Evolutionary conservation across 2,797 vertebrate genomes (phyloP), one percentile per base, ranked within the genome.

Genomic region (Sebastolobus alascanus): DNA sequence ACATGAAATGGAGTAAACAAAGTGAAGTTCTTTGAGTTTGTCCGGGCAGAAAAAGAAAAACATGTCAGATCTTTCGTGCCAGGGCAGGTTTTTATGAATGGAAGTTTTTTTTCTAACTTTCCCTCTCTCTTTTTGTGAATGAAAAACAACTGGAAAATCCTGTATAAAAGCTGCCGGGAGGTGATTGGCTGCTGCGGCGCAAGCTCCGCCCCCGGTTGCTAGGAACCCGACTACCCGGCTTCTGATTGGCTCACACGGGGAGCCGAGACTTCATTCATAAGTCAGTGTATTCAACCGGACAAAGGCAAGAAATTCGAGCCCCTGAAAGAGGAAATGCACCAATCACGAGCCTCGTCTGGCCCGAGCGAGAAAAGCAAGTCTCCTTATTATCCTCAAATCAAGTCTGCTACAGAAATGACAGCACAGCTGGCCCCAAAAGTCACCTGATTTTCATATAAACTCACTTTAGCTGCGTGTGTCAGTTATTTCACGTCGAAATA

Each of bases 31-130:
- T 91, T 79, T 86, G 84, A 89, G 73, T 86, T 92, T 91, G 89
- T 93, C 87, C 80, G 84, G 84, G 81, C 88, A 90, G 75, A 79
- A 85, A 70, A 74, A 84, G 77, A 92, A 95, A 90, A 95, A 95
- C 94, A 96, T 90, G 93, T 93, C 92, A 73, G 70, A 90, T 79
- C 85, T 85, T 93, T 95, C 94, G 87, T 94, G 95, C 93, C 90
- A 92, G 91, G 93, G 90, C 94, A 96, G 88, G 94, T 95, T 97
- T 96, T 97, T 96, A 96, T 96, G 96, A 97, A 96, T 96, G 96
- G 93, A 93, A 87, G 83, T 84, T 86, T 92, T 91, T 94, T 93
- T 65, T 85, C 82, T 79, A 85, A 89, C 91, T 92, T 79, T 89
- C 76, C 10, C 84, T 80, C 81, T 75, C 89, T 79, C 84, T 95